phyloP scores from a whole-genome alignment of 2,113 vertebrate species.

The Melanerpes aurifrons region DNA sequence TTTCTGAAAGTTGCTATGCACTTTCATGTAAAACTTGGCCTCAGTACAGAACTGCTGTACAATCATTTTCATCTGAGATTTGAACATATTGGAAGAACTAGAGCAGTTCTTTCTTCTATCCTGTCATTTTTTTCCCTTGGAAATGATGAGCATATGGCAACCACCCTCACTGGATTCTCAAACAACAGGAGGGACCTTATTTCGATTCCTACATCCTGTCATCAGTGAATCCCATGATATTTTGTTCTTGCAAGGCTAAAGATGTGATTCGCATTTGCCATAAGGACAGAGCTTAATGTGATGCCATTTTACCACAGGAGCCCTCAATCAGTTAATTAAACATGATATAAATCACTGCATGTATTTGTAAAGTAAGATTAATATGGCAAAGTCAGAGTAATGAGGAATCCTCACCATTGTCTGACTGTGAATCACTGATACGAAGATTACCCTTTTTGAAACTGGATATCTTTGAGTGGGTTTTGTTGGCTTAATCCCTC shows the following conservation, averaged over 20 bases:
- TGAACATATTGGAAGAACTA: constrained; percentile 92
- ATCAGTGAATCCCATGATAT: constrained; percentile 85
- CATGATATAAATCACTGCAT: constrained; percentile 84
- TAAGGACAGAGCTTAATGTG: constrained; percentile 81
- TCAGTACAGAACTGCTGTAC: constrained; percentile 75
- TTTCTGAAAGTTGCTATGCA: constrained; percentile 75
- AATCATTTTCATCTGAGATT: constrained; percentile 87
- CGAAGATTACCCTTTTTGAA: constrained; percentile 83
- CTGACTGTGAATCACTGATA: constrained; percentile 74
- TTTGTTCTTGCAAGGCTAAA: constrained; percentile 83
- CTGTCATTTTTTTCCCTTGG: constrained; percentile 85
- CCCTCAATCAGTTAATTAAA: constrained; percentile 89
- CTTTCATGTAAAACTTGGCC: constrained; percentile 81
- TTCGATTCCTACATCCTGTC: constrained; percentile 90
- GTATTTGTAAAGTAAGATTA: constrained; percentile 85
- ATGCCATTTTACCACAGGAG: constrained; percentile 82
- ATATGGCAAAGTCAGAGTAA: constrained; percentile 77
- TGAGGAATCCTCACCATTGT: constrained; percentile 75
- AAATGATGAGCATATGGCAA: constrained; percentile 93
- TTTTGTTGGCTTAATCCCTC: constrained; percentile 84
- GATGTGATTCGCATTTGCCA: constrained; percentile 84
- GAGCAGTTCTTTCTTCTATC: constrained; percentile 89
- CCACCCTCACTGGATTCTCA: constrained; percentile 88
- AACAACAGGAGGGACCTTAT: constrained; percentile 89
- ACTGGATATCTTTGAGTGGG: constrained; percentile 83